Percentiles rank a stretch among this genome's conserved stretches.
Evolutionary conservation across 2,113 vertebrate genomes (phyloP).

Genomic region (Silurus glanis): DNA sequence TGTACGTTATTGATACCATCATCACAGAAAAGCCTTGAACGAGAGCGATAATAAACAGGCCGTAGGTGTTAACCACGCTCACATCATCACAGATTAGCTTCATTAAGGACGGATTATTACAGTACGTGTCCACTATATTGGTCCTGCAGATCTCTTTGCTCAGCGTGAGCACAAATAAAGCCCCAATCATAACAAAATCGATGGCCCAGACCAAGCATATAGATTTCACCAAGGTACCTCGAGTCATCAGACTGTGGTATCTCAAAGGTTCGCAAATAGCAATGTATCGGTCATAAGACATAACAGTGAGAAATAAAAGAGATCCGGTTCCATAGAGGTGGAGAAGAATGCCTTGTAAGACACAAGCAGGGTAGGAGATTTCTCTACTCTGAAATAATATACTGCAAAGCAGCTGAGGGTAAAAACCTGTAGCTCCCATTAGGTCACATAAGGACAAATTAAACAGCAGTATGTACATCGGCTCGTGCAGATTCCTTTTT

Average conservation of each 20-base stretch:
- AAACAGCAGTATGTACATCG: slow-evolving; percentile 5
- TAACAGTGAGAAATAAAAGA: neutral
- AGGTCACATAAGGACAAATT: neutral
- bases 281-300: slow-evolving; percentile 9
- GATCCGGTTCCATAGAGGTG: neutral
- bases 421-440: neutral
- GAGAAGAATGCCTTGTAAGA: neutral
- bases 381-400: neutral
- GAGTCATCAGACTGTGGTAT: slow-evolving; percentile 4
- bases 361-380: neutral
- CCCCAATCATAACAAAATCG: neutral
- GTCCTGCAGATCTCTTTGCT: neutral
- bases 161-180: neutral
- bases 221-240: neutral
- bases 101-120: neutral
- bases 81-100: neutral
- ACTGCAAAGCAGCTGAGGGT: neutral
- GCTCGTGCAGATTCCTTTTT: neutral
- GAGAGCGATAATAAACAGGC: neutral
- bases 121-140: neutral
- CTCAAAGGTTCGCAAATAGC: neutral
- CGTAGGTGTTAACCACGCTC: neutral
- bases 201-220: neutral
- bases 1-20: neutral
- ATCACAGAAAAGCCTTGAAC: neutral